Conservation (phyloP, 2,888 invertebrate species). For the Nemoura dubitans region DNA sequence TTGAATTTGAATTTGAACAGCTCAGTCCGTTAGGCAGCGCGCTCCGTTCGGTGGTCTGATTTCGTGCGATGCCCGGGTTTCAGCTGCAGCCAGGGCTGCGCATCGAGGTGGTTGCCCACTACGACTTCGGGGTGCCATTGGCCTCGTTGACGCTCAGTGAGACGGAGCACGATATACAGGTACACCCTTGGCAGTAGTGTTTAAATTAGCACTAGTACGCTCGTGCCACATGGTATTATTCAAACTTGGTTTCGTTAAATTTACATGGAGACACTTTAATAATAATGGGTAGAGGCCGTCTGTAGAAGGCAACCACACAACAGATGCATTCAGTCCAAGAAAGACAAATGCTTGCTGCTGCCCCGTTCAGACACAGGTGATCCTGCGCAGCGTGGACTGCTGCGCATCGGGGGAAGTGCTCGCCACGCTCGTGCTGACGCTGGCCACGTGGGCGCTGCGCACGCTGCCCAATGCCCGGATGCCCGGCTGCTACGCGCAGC, state of each 20-base stretch:
- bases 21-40: too few relatives aligned
- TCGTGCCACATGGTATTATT: too few relatives aligned
- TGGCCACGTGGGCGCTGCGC: neutral
- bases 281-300: too few relatives aligned
- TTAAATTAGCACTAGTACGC: neutral
- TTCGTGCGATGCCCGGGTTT: neutral
- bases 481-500: neutral
- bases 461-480: neutral
- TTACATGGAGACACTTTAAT: too few relatives aligned
- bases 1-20: too few relatives aligned
- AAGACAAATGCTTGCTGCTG: too few relatives aligned
- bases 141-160: slow-evolving; percentile 24
- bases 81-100: slow-evolving; percentile 36
- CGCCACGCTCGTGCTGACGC: neutral
- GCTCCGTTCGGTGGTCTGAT: too few relatives aligned
- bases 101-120: slow-evolving; percentile 36
- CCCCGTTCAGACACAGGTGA: neutral
- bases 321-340: too few relatives aligned
- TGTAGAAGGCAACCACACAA: too few relatives aligned
- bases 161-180: neutral
- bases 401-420: slow-evolving; percentile 40
- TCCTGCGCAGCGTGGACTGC: slow-evolving; percentile 18
- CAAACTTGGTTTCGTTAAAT: too few relatives aligned
- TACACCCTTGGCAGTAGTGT: neutral
- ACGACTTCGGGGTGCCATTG: neutral